Conservation (phyloP, 2,888 invertebrate species). For the Euspilapteryx auroguttella region DNA sequence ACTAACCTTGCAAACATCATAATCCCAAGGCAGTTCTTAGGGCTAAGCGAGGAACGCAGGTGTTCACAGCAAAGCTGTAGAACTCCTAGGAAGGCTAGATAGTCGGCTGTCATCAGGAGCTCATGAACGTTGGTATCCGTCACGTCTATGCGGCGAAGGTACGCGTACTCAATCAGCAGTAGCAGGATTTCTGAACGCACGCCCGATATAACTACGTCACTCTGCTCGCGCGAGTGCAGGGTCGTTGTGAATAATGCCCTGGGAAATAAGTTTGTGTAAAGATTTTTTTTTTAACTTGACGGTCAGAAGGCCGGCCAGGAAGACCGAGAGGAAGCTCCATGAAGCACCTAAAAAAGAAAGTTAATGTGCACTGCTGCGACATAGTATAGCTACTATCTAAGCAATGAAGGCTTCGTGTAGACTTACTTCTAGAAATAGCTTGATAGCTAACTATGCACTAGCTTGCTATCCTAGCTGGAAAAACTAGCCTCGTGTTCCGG, state of each 20-base stretch:
- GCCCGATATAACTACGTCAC: constrained; percentile 74
- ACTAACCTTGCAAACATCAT: constrained; percentile 79
- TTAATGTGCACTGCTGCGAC: too few species aligned
- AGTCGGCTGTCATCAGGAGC: constrained; percentile 84
- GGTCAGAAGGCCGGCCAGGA: too few species aligned
- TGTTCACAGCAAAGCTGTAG: constrained; percentile 80
- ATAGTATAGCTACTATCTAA: too few species aligned
- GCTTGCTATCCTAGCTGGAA: too few species aligned
- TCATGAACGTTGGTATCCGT: constrained; percentile 78
- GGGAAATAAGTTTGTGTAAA: too few species aligned
- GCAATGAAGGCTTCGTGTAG: too few species aligned
- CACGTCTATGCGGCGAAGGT: constrained; percentile 76
- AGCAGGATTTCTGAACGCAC: constrained; percentile 78
- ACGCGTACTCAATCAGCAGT: constrained; percentile 81
- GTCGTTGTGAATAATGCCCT: constrained; percentile 84
- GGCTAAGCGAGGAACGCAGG: constrained; percentile 67
- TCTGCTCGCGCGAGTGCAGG: constrained; percentile 68
- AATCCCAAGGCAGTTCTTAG: constrained; percentile 83
- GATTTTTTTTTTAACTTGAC: too few species aligned
- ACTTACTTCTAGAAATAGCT: too few species aligned
- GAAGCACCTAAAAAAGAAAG: too few species aligned
- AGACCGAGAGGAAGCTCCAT: too few species aligned
- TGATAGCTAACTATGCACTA: too few species aligned
- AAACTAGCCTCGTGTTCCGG: too few species aligned
- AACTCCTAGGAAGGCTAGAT: constrained; percentile 81